These are phyloP conservation scores for Tragulus kanchil DNA, from an alignment of 2,113 vertebrate genomes.

Conservation along the genomic window DNA sequence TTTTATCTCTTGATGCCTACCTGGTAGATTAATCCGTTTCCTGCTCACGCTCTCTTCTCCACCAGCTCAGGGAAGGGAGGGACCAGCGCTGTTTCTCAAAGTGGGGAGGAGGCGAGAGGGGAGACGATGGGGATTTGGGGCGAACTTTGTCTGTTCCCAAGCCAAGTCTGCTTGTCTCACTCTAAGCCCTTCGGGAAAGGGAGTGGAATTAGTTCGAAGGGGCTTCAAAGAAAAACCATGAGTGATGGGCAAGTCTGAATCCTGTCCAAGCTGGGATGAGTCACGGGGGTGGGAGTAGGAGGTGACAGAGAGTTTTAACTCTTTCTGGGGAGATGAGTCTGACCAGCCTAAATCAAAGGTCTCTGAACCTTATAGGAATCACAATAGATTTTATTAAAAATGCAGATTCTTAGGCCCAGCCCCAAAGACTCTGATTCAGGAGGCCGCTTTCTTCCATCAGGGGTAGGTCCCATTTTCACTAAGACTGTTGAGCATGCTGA, in stretches of 20 bases:
- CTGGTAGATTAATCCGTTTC: conserved; percentile 84
- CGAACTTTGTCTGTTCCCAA: conserved; percentile 67
- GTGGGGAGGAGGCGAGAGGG: background rate
- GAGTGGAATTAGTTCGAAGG: conserved; percentile 12
- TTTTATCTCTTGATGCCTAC: conserved; percentile 81
- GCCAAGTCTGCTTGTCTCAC: conserved; percentile 47
- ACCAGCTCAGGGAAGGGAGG: background rate
- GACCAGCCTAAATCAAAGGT: background rate
- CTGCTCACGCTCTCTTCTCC: background rate
- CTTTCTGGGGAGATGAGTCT: background rate
- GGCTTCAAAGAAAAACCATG: conserved; percentile 62
- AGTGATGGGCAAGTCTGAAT: conserved; percentile 44
- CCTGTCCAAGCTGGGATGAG: background rate
- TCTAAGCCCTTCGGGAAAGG: conserved; percentile 36
- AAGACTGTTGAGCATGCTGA: background rate
- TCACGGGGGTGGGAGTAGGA: background rate
- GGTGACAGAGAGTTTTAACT: background rate
- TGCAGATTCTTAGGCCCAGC: background rate
- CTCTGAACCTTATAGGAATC: background rate
- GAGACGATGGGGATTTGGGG: background rate
- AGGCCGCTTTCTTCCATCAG: background rate
- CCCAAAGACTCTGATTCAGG: background rate
- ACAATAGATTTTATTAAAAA: conserved; percentile 4
- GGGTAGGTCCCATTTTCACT: background rate
- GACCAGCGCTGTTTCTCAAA: background rate